phyloP scores from a whole-genome alignment of 2,888 invertebrate species.

The Branchipolynoe longqiensis region DNA sequence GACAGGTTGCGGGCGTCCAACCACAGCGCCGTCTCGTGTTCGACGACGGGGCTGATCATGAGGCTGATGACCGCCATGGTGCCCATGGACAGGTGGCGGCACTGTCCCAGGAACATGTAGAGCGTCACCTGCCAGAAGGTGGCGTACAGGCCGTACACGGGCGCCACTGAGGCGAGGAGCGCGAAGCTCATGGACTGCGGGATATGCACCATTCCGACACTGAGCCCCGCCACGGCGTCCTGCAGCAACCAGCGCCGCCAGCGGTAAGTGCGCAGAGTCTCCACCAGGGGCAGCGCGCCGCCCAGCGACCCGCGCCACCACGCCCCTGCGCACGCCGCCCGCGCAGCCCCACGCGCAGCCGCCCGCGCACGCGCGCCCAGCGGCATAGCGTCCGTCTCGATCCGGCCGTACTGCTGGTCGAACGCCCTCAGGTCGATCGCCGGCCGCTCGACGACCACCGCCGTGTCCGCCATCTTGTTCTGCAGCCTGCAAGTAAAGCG shows the following conservation, averaged over 20 bases:
- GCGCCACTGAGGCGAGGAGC: constrained; percentile 81
- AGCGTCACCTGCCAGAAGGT: constrained; percentile 93
- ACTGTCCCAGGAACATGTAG: constrained; percentile 92
- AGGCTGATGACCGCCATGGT: constrained; percentile 79
- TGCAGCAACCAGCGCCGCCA: constrained; percentile 18
- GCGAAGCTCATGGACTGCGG: constrained; percentile 79
- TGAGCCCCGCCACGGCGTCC: constrained; percentile 62
- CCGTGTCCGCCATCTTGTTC: too few species aligned
- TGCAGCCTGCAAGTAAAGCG: too few species aligned
- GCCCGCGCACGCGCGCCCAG: too few species aligned
- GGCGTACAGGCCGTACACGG: constrained; percentile 87
- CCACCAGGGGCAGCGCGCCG: too few species aligned
- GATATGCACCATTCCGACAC: constrained; percentile 63
- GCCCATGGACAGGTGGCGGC: constrained; percentile 90
- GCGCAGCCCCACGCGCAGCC: too few species aligned
- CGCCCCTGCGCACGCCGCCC: too few species aligned
- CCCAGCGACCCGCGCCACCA: too few species aligned
- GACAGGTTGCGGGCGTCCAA: not conserved
- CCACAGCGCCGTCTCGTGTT: constrained; percentile 38
- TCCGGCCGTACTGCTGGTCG: too few species aligned
- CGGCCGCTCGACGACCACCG: too few species aligned
- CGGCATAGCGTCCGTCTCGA: too few species aligned
- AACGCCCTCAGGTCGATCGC: too few species aligned
- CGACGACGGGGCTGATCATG: constrained; percentile 73
- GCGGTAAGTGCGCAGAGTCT: constrained; percentile 42